phyloP scores from a whole-genome alignment of 2,113 vertebrate species.

The Sinocyclocheilus maitianheensis region DNA sequence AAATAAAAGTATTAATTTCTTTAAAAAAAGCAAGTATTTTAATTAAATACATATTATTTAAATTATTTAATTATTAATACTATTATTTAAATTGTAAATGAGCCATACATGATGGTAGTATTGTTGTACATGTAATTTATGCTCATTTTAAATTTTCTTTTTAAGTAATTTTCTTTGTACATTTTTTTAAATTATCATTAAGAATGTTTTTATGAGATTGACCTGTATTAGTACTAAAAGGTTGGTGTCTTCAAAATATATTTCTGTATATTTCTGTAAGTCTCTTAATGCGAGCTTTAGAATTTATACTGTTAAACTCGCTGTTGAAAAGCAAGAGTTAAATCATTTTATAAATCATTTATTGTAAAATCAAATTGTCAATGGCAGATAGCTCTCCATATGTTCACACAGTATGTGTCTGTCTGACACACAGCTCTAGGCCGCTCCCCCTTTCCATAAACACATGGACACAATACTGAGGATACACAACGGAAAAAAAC shows the following conservation, averaged over 20 bases:
- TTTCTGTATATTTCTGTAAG: neutral
- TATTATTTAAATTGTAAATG: neutral
- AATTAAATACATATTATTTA: neutral
- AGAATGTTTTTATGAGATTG: neutral
- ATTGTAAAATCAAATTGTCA: neutral
- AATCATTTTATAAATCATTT: neutral
- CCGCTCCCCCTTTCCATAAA: slow-evolving; percentile 18
- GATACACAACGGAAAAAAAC: slow-evolving; percentile 4
- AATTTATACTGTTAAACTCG: neutral
- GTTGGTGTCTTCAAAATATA: neutral
- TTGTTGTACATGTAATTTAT: neutral
- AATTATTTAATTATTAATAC: neutral
- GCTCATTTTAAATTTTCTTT: no score
- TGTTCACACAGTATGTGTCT: slow-evolving; percentile 26
- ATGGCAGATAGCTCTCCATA: neutral
- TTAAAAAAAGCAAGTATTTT: neutral
- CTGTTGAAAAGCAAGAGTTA: neutral
- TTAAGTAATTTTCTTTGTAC: neutral
- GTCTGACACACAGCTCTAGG: slow-evolving; percentile 5
- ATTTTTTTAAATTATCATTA: neutral
- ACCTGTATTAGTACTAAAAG: neutral
- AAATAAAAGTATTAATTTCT: neutral
- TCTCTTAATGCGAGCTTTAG: neutral
- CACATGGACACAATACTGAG: neutral
- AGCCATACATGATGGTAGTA: neutral